phyloP scores from a whole-genome alignment of 2,888 invertebrate genomes.

The Caenorhabditis uteleia region DNA sequence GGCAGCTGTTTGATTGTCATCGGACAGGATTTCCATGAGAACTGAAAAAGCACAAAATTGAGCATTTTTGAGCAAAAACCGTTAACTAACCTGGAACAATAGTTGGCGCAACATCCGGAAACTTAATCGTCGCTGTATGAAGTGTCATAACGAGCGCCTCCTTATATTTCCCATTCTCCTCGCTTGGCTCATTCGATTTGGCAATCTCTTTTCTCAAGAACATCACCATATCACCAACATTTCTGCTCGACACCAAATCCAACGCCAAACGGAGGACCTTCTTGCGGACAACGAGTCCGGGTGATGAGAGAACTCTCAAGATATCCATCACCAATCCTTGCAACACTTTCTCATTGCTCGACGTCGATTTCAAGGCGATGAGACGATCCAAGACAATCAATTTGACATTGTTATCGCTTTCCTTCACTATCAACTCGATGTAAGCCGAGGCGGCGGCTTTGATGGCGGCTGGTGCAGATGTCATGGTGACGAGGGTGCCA shows the following conservation, averaged over 20 bases:
- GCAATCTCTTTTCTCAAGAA: constrained; percentile 69
- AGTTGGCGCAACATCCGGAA: constrained; percentile 90
- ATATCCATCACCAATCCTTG: constrained; percentile 94
- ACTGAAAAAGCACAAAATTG: no score
- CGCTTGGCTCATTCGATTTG: constrained; percentile 75
- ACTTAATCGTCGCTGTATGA: constrained; percentile 76
- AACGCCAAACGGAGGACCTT: constrained; percentile 84
- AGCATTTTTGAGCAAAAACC: no score
- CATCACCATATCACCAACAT: constrained; percentile 82
- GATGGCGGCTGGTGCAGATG: constrained; percentile 95
- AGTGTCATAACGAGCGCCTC: constrained; percentile 92
- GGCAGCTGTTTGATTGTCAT: constrained; percentile 81
- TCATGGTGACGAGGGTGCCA: constrained; percentile 93
- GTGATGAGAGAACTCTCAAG: constrained; percentile 76
- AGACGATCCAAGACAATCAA: constrained; percentile 93
- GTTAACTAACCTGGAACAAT: constrained; percentile 78
- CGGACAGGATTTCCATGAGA: constrained; percentile 84
- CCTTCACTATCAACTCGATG: constrained; percentile 98
- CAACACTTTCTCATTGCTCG: constrained; percentile 67
- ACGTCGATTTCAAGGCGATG: constrained; percentile 80
- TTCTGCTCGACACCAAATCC: constrained; percentile 87
- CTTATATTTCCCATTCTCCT: constrained; percentile 89
- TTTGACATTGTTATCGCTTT: constrained; percentile 99
- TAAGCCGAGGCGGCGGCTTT: constrained; percentile 96
- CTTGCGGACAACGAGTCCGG: constrained; percentile 77